Base-by-base conservation (phyloP, 2,888 invertebrate species). In the Yponomeuta plumbellus region DNA sequence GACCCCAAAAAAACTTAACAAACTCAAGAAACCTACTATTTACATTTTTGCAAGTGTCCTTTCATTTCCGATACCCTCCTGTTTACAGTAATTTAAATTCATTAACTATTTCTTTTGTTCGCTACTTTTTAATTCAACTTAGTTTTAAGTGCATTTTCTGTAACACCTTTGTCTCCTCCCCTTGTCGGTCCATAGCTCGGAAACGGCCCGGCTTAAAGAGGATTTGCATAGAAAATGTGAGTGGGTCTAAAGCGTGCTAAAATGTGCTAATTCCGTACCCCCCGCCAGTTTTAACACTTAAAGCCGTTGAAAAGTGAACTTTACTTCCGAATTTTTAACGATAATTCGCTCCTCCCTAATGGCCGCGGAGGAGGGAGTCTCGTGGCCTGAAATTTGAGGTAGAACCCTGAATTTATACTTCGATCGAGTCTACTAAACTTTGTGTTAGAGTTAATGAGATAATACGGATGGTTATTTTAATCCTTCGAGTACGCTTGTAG, bases 181-280 rank as follows among this genome's bases (percentile, higher is more conserved):
- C 44, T 17, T 52, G 44, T 52, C 44, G 59, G 59, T 59, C 67
- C 66, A 17, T 56, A 61, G 64, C 72, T 17, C 70, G 66, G 75
- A 77, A 76, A 70, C 56, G 66, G 68, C 64, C 66, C 67, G 74
- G 77, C 77, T 78, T 76, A 74, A 76, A 74, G 79, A 83, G 79
- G 84, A 83, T 86, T 86, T 85, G 80, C 85, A 86, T 85, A 76
- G 78, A 76, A 80, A 84, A 86, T 84, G 84, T 81, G 84, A 77
- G 74, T 72, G 72, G 72, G 73, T 72, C 74, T 79, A 76, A 80
- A 81, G 77, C 74, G 76, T 76, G 75, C 76, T 80, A 81, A 83
- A 83, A 81, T 80, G 78, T 80, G 81, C 79, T 80, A 81, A 81
- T 80, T 75, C 75, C 69, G 69, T 21, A 13, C 68, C 71, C 72